These are phyloP conservation scores for Sclerurus mexicanus DNA, from an alignment of 2,113 vertebrate genomes.

Conservation along the genomic window DNA sequence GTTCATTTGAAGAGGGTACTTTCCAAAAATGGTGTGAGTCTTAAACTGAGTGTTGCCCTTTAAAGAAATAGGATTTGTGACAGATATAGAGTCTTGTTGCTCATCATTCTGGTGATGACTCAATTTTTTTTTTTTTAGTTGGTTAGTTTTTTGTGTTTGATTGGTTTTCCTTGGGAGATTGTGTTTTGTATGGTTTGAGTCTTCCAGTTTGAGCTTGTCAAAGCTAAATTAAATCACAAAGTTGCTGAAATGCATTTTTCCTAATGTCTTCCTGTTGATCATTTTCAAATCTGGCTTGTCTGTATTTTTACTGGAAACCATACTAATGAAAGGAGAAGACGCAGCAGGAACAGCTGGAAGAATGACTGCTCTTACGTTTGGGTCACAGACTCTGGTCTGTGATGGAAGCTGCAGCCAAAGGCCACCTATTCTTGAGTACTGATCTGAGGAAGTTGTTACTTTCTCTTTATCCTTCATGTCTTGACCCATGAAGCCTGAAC, in stretches of 20 bases:
- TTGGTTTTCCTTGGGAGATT: neutral
- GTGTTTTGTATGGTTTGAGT: neutral
- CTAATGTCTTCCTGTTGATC: neutral
- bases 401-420: neutral
- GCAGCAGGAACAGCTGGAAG: neutral
- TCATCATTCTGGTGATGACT: neutral
- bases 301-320: neutral
- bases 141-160: neutral
- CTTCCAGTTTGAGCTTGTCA: neutral
- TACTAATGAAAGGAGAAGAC: neutral
- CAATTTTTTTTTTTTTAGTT: neutral
- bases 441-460: neutral
- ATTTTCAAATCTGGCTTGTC: neutral
- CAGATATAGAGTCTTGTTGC: neutral
- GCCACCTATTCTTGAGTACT: neutral
- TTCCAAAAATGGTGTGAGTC: neutral
- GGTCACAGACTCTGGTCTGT: neutral
- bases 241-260: neutral
- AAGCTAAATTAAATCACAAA: neutral
- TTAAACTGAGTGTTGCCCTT: neutral
- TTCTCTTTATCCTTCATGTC: neutral
- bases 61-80: neutral
- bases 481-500: neutral
- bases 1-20: neutral
- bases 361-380: neutral